phyloP scores from a whole-genome alignment of 1,140 invertebrate species.

The Diprion similis region DNA sequence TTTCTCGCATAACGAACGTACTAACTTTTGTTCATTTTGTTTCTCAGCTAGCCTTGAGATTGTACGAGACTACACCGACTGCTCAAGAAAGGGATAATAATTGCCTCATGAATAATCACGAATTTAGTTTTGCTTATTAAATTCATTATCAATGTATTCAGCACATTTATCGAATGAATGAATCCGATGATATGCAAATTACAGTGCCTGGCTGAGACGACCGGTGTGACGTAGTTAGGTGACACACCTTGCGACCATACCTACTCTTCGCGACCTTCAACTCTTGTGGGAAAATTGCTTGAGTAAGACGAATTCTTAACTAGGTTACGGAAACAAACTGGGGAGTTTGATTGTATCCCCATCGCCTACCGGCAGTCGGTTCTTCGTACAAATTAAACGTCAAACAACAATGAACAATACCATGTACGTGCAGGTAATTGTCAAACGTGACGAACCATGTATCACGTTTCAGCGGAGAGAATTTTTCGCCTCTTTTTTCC shows the following conservation, averaged over 20 bases:
- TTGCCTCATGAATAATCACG: constrained; percentile 49
- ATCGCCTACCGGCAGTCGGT: background rate
- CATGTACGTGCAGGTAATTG: background rate
- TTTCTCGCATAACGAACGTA: too few relatives aligned
- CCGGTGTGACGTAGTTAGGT: too few relatives aligned
- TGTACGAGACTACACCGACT: constrained; percentile 39
- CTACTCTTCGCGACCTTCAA: background rate
- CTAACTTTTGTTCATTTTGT: too few relatives aligned
- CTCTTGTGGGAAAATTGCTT: background rate
- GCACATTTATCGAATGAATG: constrained; percentile 48
- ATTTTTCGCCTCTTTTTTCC: background rate
- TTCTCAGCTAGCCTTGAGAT: too few relatives aligned
- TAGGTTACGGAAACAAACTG: constrained; percentile 5
- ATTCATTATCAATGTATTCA: constrained; percentile 54
- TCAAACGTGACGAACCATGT: background rate
- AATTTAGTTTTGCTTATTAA: constrained; percentile 46
- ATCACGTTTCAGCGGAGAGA: background rate
- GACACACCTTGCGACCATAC: too few relatives aligned
- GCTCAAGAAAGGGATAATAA: constrained; percentile 41
- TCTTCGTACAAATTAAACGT: background rate
- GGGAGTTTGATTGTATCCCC: background rate
- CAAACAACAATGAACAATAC: background rate
- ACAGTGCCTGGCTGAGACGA: too few relatives aligned
- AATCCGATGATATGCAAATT: constrained; percentile 36
- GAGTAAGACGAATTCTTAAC: constrained; percentile 1